Conservation (phyloP, 2,113 vertebrate genomes). For the Perca fluviatilis region DNA sequence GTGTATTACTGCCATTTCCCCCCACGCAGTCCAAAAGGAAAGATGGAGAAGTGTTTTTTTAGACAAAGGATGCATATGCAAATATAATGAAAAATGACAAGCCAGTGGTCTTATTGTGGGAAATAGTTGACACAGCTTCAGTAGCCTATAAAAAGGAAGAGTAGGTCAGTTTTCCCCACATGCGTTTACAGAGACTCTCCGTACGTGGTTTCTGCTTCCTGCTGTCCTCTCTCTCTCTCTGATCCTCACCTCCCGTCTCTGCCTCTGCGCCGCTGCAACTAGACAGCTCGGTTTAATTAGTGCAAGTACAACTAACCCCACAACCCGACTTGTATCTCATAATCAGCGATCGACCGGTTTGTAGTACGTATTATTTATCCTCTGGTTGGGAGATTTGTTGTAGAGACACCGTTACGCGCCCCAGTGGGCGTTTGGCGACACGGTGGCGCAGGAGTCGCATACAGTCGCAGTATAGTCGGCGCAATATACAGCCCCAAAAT, state of each 20-base stretch:
- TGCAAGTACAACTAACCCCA: neutral
- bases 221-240: conserved; percentile 17
- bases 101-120: neutral
- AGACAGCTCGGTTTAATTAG: neutral
- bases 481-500: conserved; percentile 16
- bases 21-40: neutral
- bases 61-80: neutral
- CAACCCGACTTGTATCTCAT: neutral
- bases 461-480: conserved; percentile 34
- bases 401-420: conserved; percentile 73
- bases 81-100: neutral
- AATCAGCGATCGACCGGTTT: neutral
- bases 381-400: conserved; percentile 14
- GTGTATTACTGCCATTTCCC: neutral
- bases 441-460: conserved; percentile 70
- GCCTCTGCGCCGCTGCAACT: neutral
- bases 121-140: conserved; percentile 1
- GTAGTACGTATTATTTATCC: neutral
- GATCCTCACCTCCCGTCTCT: conserved; percentile 7
- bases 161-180: neutral
- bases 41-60: neutral
- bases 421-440: conserved; percentile 78
- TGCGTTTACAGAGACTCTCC: conserved; percentile 25
- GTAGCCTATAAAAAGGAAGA: neutral
- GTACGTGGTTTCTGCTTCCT: conserved; percentile 41